phyloP scores from a whole-genome alignment of 1,140 invertebrate species.

The Drosophila persimilis region DNA sequence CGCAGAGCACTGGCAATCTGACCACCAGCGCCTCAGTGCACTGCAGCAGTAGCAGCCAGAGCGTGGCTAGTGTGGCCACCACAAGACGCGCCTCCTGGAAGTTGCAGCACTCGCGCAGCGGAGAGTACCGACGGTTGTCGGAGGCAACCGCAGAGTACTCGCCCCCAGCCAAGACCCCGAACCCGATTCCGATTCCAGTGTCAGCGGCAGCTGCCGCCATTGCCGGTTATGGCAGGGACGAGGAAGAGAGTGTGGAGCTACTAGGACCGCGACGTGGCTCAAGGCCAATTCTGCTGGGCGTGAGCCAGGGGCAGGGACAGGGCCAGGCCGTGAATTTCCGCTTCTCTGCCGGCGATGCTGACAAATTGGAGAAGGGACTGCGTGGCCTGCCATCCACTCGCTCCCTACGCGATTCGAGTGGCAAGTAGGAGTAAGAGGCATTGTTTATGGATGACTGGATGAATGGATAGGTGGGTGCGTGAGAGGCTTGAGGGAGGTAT shows the following conservation, averaged over 20 bases:
- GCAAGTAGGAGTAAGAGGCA: slow-evolving; percentile 47
- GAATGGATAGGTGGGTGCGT: no score
- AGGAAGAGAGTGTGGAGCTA: slow-evolving; percentile 72
- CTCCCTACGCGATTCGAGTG: slow-evolving; percentile 72
- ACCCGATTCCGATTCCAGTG: slow-evolving; percentile 16
- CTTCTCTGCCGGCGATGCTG: slow-evolving; percentile 82
- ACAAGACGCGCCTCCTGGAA: slow-evolving; percentile 72
- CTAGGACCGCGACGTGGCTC: slow-evolving; percentile 56
- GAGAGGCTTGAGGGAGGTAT: not conserved
- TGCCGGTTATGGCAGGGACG: slow-evolving; percentile 40
- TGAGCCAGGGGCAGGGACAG: slow-evolving; percentile 33
- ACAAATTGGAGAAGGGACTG: slow-evolving; percentile 81
- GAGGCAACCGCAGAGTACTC: slow-evolving; percentile 66
- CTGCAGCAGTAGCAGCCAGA: slow-evolving; percentile 57
- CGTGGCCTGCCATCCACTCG: slow-evolving; percentile 71
- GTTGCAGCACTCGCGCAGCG: slow-evolving; percentile 65
- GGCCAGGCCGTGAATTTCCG: slow-evolving; percentile 72
- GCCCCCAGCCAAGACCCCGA: slow-evolving; percentile 62
- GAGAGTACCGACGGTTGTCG: slow-evolving; percentile 66
- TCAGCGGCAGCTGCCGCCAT: not conserved
- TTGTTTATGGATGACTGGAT: no score
- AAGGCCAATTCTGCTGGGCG: slow-evolving; percentile 51
- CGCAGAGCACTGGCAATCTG: slow-evolving; percentile 64
- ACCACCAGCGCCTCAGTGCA: slow-evolving; percentile 62
- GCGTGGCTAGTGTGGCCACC: slow-evolving; percentile 48